Evolutionary conservation across 2,888 invertebrate genomes (phyloP).

Genomic region (Athalia rosae): DNA sequence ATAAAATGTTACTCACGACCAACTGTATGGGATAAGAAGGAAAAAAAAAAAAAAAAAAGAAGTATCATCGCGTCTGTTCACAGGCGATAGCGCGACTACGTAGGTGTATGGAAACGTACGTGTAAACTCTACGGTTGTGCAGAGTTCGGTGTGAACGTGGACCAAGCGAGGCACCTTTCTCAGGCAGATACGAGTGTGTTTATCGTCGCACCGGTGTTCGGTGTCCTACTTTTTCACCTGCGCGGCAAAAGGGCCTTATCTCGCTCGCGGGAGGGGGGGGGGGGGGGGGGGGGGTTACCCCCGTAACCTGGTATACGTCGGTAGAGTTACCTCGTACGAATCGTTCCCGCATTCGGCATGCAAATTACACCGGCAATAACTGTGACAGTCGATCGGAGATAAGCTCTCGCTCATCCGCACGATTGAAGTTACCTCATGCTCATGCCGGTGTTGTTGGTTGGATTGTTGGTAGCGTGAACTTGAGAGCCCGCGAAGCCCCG

Average conservation of each 20-base stretch:
- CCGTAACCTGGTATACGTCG: background rate
- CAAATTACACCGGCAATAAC: conserved; percentile 22
- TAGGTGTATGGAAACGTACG: too few relatives aligned
- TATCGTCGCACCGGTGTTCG: conserved; percentile 29
- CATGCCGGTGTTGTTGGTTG: too few relatives aligned
- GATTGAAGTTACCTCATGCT: conserved; percentile 2
- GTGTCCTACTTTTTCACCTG: conserved; percentile 45
- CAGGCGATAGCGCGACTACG: conserved; percentile 21
- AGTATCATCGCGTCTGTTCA: conserved; percentile 18
- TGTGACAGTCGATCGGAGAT: conserved; percentile 13
- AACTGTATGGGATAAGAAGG: background rate
- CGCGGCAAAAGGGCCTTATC: conserved; percentile 35
- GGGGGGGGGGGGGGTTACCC: too few relatives aligned
- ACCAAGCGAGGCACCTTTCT: conserved; percentile 27
- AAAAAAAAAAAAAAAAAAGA: background rate
- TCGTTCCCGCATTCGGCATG: conserved; percentile 28
- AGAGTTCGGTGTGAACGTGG: conserved; percentile 34
- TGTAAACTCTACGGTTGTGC: background rate
- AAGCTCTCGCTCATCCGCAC: conserved; percentile 19
- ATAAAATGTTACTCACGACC: conserved; percentile 12
- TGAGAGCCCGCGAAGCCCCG: conserved; percentile 11
- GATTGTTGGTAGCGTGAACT: conserved; percentile 33
- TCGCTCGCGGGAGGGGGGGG: too few relatives aligned
- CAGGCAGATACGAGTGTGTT: conserved; percentile 28
- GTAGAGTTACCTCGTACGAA: conserved; percentile 12